A percentile compares a stretch with the other conserved stretches of the same genome.
phyloP scores from a whole-genome alignment of 2,888 invertebrate species.

The Ennomos quercinarius region DNA sequence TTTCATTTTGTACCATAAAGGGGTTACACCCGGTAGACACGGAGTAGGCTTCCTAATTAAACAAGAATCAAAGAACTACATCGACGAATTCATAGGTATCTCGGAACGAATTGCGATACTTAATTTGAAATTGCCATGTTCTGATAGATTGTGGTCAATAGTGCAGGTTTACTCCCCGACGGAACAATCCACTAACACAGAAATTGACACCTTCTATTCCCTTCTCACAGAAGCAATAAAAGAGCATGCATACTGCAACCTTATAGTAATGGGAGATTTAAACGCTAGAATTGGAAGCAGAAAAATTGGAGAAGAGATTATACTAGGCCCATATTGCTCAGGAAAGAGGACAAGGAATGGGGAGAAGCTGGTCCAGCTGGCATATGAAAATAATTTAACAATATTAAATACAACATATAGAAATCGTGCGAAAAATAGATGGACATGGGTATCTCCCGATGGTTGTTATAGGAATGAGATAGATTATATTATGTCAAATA shows the following conservation, averaged over 20 bases:
- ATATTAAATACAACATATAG: not conserved
- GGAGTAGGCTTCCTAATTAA: not conserved
- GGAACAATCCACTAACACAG: not conserved
- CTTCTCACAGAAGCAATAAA: not conserved
- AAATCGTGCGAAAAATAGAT: conserved; percentile 4
- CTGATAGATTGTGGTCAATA: not conserved
- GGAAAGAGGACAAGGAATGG: not conserved
- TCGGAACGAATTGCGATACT: not conserved
- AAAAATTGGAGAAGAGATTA: not conserved
- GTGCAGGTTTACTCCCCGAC: not conserved
- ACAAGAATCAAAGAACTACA: not conserved
- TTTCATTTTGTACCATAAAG: not conserved
- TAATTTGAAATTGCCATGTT: not conserved
- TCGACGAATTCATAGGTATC: not conserved
- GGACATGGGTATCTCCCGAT: conserved; percentile 24
- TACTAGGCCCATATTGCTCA: not conserved
- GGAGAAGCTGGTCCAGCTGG: not conserved
- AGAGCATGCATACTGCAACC: not conserved
- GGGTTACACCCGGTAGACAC: not conserved
- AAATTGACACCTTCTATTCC: not conserved
- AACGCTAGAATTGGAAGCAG: not conserved
- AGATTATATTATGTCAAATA: conserved; percentile 29
- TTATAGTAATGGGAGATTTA: not conserved
- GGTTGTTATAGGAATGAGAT: conserved; percentile 27
- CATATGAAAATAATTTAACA: conserved; percentile 5